Evolutionary conservation across 2,888 invertebrate genomes (phyloP).

Genomic region (Sphaeridia pumilis): DNA sequence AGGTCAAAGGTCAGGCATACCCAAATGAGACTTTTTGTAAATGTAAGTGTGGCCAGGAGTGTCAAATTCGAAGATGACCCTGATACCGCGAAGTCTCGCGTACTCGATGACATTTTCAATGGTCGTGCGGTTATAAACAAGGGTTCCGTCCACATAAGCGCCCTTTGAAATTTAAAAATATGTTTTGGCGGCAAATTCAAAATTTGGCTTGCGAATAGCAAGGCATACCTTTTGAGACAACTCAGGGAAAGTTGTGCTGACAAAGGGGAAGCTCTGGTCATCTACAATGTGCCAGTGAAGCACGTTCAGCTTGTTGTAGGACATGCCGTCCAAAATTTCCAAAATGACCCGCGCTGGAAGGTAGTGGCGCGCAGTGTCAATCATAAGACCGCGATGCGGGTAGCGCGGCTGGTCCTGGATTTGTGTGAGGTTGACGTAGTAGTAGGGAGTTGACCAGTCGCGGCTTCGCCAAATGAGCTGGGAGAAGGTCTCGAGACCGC

Average conservation of each 20-base stretch:
- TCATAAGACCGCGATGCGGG: constrained; percentile 56
- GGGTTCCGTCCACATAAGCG: constrained; percentile 7
- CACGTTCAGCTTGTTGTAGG: constrained; percentile 82
- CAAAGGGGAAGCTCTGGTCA: constrained; percentile 84
- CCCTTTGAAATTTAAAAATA: neutral
- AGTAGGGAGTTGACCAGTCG: neutral
- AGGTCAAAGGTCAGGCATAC: constrained; percentile 8
- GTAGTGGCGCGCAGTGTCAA: constrained; percentile 76
- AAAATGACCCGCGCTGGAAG: constrained; percentile 55
- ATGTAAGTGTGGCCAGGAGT: constrained; percentile 53
- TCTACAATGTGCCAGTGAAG: constrained; percentile 95
- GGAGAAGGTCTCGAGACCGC: constrained; percentile 4
- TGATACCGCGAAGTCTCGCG: constrained; percentile 67
- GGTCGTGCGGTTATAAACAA: constrained; percentile 42
- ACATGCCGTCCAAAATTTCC: constrained; percentile 66
- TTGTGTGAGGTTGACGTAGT: constrained; percentile 51
- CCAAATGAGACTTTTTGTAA: constrained; percentile 22
- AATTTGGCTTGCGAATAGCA: too few species aligned
- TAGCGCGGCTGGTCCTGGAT: constrained; percentile 68
- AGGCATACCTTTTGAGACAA: constrained; percentile 40
- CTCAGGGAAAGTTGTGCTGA: constrained; percentile 63
- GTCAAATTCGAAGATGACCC: constrained; percentile 84
- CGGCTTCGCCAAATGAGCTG: constrained; percentile 1
- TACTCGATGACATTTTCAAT: constrained; percentile 58
- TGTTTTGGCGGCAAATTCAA: neutral